phyloP scores from a whole-genome alignment of 2,888 invertebrate species.

The Scaptomyza reducta region DNA sequence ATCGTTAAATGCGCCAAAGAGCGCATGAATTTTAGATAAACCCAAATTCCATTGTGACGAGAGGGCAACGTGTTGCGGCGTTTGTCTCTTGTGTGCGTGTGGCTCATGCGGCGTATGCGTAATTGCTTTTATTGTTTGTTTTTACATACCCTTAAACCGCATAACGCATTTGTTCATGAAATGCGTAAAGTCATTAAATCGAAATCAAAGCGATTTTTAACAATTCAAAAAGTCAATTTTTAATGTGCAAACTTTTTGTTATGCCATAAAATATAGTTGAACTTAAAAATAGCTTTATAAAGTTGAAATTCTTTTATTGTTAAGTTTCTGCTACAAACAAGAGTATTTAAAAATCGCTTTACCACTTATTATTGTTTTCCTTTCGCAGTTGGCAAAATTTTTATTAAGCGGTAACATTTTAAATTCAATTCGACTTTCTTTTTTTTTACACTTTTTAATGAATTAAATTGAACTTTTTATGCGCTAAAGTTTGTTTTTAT shows the following conservation, averaged over 20 bases:
- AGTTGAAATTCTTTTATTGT: neutral
- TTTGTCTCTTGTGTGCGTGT: conserved; percentile 14
- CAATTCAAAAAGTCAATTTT: neutral
- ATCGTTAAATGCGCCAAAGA: conserved; percentile 66
- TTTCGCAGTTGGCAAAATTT: conserved; percentile 52
- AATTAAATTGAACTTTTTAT: conserved; percentile 79
- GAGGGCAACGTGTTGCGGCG: conserved; percentile 67
- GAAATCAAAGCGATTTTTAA: neutral
- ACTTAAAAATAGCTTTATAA: too few relatives aligned
- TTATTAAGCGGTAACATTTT: conserved; percentile 75
- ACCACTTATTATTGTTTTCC: neutral
- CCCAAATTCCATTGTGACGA: conserved; percentile 27
- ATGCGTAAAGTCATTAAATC: neutral
- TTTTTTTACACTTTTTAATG: conserved; percentile 73
- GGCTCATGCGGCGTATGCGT: conserved; percentile 69
- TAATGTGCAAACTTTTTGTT: neutral
- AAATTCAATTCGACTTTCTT: conserved; percentile 69
- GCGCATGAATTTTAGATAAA: conserved; percentile 78
- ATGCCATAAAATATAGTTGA: neutral
- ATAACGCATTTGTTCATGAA: conserved; percentile 1
- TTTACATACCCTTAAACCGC: neutral
- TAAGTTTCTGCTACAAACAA: neutral
- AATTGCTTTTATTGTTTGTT: conserved; percentile 55
- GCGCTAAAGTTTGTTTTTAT: conserved; percentile 60
- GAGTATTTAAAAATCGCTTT: conserved; percentile 17